Base-by-base conservation (phyloP, 2,113 vertebrate species). In the Microtus oregoni region DNA sequence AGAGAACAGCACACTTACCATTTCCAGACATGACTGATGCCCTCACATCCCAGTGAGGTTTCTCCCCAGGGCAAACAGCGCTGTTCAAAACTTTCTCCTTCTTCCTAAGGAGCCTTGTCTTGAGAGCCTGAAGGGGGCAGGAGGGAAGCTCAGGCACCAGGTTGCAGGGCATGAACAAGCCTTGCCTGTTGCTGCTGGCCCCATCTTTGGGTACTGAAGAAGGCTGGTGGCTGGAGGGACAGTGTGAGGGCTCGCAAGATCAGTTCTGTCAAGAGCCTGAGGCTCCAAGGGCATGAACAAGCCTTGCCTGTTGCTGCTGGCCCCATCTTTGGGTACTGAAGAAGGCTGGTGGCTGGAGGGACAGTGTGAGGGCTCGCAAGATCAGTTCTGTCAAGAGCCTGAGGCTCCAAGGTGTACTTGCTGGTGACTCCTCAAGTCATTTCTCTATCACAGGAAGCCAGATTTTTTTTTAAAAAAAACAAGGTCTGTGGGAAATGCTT, bases 1-100 rank as follows among this genome's bases (percentile, higher is more conserved):
- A 93, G 76, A 97, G 22, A 88, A 77, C 28, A 82, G 82, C 63
- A 67, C 68, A 90, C 96, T 93, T 97, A 99, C 99, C 98, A 98
- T 98, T 98, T 73, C 97, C 98, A 96, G 98, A 97, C 96, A 96
- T 98, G 90, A 99, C 98, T 70, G 98, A 77, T 50, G 96, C 97
- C 95, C 98, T 98, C 97, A 98, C 85, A 79, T 98, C 98, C 98
- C 99, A 98, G 94, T 24, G 96, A 75, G 96, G 97, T 97, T 98
- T 98, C 88, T 95, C 98, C 95, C 97, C 96, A 65, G 97, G 94
- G 0, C 96, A 97, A 82, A 90, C 44, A 12, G 76, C 96, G 26
- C 95, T 38, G 20, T 35, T 97, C 67, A 87, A 85, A 96, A 95
- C 97, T 67, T 97, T 98, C 75, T 95, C 97, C 91, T 97, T 99